Base-by-base conservation (phyloP, 1,140 invertebrate genomes). In the Macrocentrus cingulum region DNA sequence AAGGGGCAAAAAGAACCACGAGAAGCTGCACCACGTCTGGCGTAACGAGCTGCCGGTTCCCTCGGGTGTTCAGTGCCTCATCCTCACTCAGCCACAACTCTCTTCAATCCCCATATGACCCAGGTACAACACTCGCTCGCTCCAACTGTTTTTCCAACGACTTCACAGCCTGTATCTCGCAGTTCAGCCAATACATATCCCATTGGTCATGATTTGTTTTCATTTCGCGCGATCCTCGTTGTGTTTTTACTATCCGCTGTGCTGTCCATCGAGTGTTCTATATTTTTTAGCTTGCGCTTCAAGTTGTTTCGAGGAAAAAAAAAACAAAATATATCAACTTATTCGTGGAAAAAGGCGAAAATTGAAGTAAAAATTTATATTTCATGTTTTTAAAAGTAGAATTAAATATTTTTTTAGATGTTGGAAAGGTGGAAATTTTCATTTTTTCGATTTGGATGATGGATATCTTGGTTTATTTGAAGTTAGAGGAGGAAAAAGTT, bases 131-230 rank as follows among this genome's bases (percentile, higher is more conserved):
- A 11, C 18, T 19, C 3, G 20, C 13, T 11, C 29, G 1, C 11
- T 23, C 22, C 8, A n/a, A 2, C 13, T 46, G 18, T 25, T 19
- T 46, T 46, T 11, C 29, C 22, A 11, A 11, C 22, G 8, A 44
- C 44, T 46, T 13, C 19, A 23, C 11, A 13, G 44, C n/a, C 22
- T 44, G 22, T 44, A 18, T 46, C 22, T 29, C 25, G 25, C 44
- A 53, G 36, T 61, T 57, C 44, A 51, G 53, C 59, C 56, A 22
- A 52, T 55, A 64, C 55, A 66, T 46, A 44, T 44, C 41, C 41
- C 41, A 18, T 18, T 9, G 1, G 6, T 19, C 11, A 44, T 44
- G 15, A 19, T 44, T 44, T 44, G 42, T 44, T 44, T 44, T 44
- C 42, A 44, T 19, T 44, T 19, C 15, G 22, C 16, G 18, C 11